phyloP scores from a whole-genome alignment of 2,888 invertebrate species.

The Mimachlamys varia region DNA sequence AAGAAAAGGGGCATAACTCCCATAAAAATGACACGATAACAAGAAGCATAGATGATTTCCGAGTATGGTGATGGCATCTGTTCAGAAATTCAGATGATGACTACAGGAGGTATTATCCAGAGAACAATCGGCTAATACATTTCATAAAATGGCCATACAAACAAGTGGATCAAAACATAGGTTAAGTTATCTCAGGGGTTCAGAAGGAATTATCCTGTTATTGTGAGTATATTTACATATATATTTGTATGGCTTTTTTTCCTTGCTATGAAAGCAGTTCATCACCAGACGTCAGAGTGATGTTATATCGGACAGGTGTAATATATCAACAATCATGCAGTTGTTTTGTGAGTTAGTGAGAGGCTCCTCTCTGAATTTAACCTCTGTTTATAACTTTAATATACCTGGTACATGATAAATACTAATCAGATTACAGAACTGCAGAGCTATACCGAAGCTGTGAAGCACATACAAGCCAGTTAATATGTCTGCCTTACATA shows the following conservation, averaged over 20 bases:
- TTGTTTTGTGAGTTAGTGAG: not conserved
- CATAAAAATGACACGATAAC: no score
- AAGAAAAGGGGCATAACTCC: no score
- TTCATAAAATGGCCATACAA: no score
- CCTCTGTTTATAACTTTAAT: not conserved
- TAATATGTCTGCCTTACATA: not conserved
- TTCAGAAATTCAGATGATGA: no score
- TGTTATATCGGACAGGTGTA: not conserved
- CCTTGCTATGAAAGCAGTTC: not conserved
- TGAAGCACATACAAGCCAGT: not conserved
- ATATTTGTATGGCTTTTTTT: no score
- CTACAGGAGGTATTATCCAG: no score
- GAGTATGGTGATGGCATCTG: no score
- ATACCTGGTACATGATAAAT: not conserved
- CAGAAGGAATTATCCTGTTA: not conserved
- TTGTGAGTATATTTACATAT: not conserved
- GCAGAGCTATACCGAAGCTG: not conserved
- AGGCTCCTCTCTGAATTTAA: not conserved
- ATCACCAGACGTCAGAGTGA: not conserved
- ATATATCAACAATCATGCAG: not conserved
- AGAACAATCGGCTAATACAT: no score
- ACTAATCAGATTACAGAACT: not conserved
- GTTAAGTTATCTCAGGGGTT: no score
- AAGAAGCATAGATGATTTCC: no score
- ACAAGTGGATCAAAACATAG: no score